Evolutionary conservation across 1,140 invertebrate species (phyloP), one percentile per base, ranked within the genome.

Genomic region (Triops cancriformis): DNA sequence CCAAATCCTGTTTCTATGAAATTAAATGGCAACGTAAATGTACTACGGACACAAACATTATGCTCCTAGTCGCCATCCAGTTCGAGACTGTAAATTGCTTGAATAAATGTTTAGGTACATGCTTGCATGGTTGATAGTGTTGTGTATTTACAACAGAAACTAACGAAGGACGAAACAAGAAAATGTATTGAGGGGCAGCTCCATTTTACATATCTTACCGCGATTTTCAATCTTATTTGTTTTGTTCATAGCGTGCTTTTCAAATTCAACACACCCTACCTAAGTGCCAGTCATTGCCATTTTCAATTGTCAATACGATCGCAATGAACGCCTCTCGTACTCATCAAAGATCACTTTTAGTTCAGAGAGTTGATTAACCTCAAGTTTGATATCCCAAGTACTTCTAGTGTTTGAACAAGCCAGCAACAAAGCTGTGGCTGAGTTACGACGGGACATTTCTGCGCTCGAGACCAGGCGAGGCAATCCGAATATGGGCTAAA

Each of bases 141-240:
- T n/a, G 0, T 64, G 14, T 18, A 64, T 12, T 23, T 2, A 2
- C 7, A 37, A 37, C 31, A 37, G 31, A 64, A 23, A n/a, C 14
- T 23, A 10, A 64, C 23, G 18, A 64, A n/a, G 51, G 51, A 64
- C 51, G 51, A 64, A 64, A 64, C 51, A 64, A 64, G 51, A 64
- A 64, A 64, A 64, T 64, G 51, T 64, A 64, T 64, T 64, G 51
- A 64, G 51, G 51, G 51, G 51, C 51, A 64, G 51, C 51, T 64
- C 51, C 51, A 64, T 64, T 64, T 64, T 64, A 64, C 51, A 64
- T 64, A 9, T 64, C 51, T 64, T 64, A n/a, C 51, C 51, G 51
- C 51, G 18, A 23, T 64, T 64, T 10, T 18, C 51, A 64, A 18
- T 64, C 51, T 64, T 64, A 64, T 64, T 64, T 23, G 23, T 18